Evolutionary conservation across 2,113 vertebrate genomes (phyloP).

Genomic region (Petaurus breviceps): DNA sequence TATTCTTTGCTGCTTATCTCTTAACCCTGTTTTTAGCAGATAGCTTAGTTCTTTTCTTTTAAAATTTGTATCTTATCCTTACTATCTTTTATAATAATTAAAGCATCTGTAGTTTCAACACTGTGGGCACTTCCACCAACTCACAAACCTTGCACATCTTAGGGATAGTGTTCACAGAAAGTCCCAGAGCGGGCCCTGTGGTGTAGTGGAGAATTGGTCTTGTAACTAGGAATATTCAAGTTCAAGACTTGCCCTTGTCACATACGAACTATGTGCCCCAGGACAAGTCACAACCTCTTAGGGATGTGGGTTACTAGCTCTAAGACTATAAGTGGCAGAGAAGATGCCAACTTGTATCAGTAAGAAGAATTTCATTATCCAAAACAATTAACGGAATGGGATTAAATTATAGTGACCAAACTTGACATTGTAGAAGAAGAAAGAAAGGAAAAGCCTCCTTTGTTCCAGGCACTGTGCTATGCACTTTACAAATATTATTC

Average conservation of each 20-base stretch:
- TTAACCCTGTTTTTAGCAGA: not conserved
- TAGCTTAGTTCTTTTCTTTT: not conserved
- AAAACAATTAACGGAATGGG: not conserved
- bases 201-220: not conserved
- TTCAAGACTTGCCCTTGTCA: not conserved
- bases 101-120: not conserved
- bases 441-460: not conserved
- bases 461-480: not conserved
- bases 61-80: not conserved
- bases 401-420: not conserved
- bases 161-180: not conserved
- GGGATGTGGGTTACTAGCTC: no score
- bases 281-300: not conserved
- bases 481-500: not conserved
- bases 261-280: not conserved
- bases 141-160: not conserved
- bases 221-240: not conserved
- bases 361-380: not conserved
- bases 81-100: not conserved
- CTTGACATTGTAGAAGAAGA: not conserved
- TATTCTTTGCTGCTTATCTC: conserved; percentile 1
- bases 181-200: not conserved
- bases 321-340: not conserved
- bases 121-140: not conserved
- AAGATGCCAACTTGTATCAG: not conserved